Conservation (phyloP, 2,113 vertebrate species). For the Puma concolor region DNA sequence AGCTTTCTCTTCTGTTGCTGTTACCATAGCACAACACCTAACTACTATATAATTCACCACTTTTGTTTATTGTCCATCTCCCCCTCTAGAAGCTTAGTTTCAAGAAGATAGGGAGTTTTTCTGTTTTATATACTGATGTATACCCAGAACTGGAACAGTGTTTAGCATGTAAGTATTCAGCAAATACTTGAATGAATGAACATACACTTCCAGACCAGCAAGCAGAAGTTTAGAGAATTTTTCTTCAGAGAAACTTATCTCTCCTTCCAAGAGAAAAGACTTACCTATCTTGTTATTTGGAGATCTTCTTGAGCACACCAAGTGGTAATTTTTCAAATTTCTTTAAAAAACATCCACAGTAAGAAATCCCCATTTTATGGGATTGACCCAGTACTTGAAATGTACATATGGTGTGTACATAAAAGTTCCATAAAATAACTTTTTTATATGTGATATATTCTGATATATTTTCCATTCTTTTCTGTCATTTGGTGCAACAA, state of each 20-base stretch:
- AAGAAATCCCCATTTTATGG: constrained; percentile 8
- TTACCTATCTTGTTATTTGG: not conserved
- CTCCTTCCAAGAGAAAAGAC: not conserved
- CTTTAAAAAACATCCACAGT: not conserved
- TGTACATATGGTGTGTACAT: not conserved
- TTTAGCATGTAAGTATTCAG: not conserved
- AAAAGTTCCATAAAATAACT: constrained; percentile 22
- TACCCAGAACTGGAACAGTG: not conserved
- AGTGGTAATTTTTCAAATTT: not conserved
- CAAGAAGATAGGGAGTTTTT: not conserved
- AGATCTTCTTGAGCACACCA: not conserved
- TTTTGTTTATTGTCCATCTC: not conserved
- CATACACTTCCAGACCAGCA: not conserved
- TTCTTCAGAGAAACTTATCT: not conserved
- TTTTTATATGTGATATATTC: not conserved
- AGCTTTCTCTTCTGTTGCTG: not conserved
- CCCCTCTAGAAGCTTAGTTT: not conserved
- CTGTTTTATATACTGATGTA: not conserved
- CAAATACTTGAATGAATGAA: not conserved
- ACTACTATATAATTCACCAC: not conserved
- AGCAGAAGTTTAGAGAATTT: constrained; percentile 9
- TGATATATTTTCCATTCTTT: not conserved
- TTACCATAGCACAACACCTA: not conserved
- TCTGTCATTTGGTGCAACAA: not conserved
- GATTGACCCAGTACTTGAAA: not conserved